phyloP scores from a whole-genome alignment of 2,113 vertebrate genomes.

The Euleptes europaea region DNA sequence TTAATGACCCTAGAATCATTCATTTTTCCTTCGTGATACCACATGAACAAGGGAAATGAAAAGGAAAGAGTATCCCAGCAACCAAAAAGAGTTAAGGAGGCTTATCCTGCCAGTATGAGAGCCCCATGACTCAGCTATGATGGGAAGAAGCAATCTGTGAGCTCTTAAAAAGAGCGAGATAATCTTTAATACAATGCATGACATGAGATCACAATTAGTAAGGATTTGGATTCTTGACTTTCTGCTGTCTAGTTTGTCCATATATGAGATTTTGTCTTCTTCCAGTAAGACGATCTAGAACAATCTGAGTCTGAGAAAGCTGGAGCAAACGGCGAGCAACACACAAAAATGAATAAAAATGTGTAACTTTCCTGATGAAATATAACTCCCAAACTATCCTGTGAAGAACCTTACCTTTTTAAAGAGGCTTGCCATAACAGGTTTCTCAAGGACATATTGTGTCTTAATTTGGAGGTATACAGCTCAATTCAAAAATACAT shows the following conservation, averaged over 20 bases:
- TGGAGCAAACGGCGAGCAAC: not conserved
- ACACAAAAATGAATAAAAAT: not conserved
- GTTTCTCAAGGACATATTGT: not conserved
- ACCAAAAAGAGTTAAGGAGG: slow-evolving; percentile 63
- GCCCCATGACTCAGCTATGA: slow-evolving; percentile 67
- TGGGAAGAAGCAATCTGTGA: slow-evolving; percentile 58
- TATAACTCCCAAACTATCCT: not conserved
- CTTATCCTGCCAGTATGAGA: slow-evolving; percentile 70
- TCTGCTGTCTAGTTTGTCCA: slow-evolving; percentile 44
- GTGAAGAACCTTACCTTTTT: not conserved
- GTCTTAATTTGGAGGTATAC: not conserved
- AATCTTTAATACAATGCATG: slow-evolving; percentile 67
- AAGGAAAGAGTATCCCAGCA: slow-evolving; percentile 63
- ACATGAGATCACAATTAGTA: slow-evolving; percentile 67
- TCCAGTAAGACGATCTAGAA: slow-evolving; percentile 29
- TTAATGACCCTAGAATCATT: slow-evolving; percentile 66
- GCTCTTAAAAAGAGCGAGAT: slow-evolving; percentile 54
- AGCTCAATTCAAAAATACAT: not conserved
- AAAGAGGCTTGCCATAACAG: not conserved
- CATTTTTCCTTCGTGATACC: slow-evolving; percentile 57
- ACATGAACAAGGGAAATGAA: slow-evolving; percentile 51
- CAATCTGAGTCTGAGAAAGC: slow-evolving; percentile 1
- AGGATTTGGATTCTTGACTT: slow-evolving; percentile 65
- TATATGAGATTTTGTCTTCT: slow-evolving; percentile 24
- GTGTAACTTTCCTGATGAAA: not conserved